Evolutionary conservation across 2,888 invertebrate species (phyloP).

Genomic region (Lasiommata megera): DNA sequence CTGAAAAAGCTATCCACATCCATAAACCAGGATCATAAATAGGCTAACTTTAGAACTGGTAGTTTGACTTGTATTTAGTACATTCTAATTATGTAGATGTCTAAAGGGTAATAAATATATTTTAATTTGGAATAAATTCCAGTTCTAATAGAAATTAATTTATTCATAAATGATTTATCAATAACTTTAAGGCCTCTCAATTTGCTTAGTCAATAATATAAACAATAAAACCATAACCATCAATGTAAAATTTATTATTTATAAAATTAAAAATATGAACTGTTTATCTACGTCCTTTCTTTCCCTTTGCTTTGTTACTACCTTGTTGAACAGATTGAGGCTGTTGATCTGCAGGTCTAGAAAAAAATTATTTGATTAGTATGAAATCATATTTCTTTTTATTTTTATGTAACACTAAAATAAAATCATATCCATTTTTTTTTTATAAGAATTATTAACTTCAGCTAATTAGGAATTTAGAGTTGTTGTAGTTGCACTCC

Average conservation of each 20-base stretch:
- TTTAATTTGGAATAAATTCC: no score
- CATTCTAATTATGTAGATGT: no score
- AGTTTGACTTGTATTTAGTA: no score
- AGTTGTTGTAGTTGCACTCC: no score
- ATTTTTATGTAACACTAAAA: no score
- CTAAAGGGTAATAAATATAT: no score
- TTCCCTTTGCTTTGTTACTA: slow-evolving; percentile 67
- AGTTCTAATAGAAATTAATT: no score
- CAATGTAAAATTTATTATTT: slow-evolving; percentile 19
- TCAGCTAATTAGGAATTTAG: no score
- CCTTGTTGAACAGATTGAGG: slow-evolving; percentile 59
- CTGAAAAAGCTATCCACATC: slow-evolving; percentile 59
- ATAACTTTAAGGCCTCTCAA: no score
- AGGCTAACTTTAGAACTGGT: slow-evolving; percentile 22
- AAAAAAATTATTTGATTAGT: slow-evolving; percentile 16
- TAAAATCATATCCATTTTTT: no score
- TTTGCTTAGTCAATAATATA: slow-evolving; percentile 1
- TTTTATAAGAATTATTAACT: no score
- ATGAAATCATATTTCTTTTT: neutral
- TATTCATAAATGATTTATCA: no score
- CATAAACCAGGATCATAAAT: slow-evolving; percentile 37
- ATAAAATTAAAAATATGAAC: slow-evolving; percentile 35
- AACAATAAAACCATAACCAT: slow-evolving; percentile 15
- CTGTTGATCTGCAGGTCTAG: slow-evolving; percentile 72
- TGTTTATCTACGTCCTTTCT: slow-evolving; percentile 71